Evolutionary conservation across 2,888 invertebrate genomes (phyloP), one percentile per base, ranked within the genome.

Genomic region (Ceramica pisi): DNA sequence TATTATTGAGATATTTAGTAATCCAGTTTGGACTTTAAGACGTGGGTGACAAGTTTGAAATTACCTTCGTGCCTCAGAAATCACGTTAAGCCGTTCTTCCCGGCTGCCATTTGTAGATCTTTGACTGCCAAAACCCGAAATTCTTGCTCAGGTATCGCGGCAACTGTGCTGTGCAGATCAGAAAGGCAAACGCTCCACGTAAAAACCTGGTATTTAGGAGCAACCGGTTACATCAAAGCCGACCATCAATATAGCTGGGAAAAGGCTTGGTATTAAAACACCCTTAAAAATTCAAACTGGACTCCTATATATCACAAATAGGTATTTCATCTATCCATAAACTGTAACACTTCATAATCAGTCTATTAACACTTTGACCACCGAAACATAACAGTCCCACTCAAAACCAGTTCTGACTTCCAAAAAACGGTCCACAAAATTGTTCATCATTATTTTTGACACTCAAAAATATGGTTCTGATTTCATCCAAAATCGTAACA

Each of bases 281-380:
- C 6, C 4, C 2, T 14, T 16, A 23, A 16, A 35, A 70, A 57
- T 44, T 12, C 56, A 75, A 76, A 46, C 46, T 51, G 55, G 38
- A 60, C 12, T 64, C 14, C 46, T 12, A 72, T 55, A 44, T 14
- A 59, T 48, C 59, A 31, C 10, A 21, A 10, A 19, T 4, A 19
- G 2, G 26, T 51, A 21, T 41, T 19, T 8, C 41, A 51, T 57
- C 56, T 35, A 56, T n/a, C 26, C 8, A 59, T 26, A 48, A 51
- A 12, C 12, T 4, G 3, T 55, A 46, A 79, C 44, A 41, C 64
- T 61, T 4, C 12, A 64, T 16, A 21, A 55, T 62, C 66, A 66
- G 75, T 66, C 61, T 80, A 56, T 46, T 16, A 61, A 31, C 19
- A 64, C 21, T 56, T 46, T 21, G 23, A 50, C 31, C 23, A 63